Base-by-base conservation (phyloP, 2,888 invertebrate species). In the Hedya salicella region DNA sequence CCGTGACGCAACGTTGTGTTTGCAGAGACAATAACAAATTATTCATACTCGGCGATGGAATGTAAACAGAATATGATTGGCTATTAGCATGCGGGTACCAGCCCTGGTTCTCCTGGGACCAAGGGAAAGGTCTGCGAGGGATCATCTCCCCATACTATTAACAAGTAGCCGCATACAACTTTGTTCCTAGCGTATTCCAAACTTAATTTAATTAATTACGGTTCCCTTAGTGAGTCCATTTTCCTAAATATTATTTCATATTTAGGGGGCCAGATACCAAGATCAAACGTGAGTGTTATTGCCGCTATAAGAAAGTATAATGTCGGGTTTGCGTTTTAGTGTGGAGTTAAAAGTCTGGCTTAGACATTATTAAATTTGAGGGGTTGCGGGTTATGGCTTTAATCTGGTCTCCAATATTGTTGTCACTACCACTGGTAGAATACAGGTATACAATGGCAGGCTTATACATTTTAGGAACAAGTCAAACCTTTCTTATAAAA, bases 61-160 rank as follows among this genome's bases (percentile, higher is more conserved):
- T 91, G 91, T 91, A 92, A 91, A 92, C 92, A 92, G 89, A 91
- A 90, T 89, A 90, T 92, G 91, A 92, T 92, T 92, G 92, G 91
- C 86, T 91, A 89, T 91, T 90, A 91, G 83, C 88, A 88, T 89
- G 88, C 80, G 78, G 86, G 87, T 86, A 36, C 36, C 54, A 56
- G 64, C 48, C 44, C 53, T 53, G 40, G 46, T 30, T 49, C 88
- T 83, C 87, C 54, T 69, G 87, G 83, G 87, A 86, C 80, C 54
- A 65, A 66, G 80, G 79, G 77, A 78, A 76, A 60, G 69, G 71
- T 68, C 68, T 76, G 74, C 75, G 72, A 78, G 78, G 85, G 89
- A 87, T 90, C 82, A 89, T 85, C 88, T 83, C 89, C 88, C 88
- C 81, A 74, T 75, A 77, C 86, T 86, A 89, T 87, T 90, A 89